Evolutionary conservation across 2,113 vertebrate species (phyloP).

Genomic region (Willisornis vidua): DNA sequence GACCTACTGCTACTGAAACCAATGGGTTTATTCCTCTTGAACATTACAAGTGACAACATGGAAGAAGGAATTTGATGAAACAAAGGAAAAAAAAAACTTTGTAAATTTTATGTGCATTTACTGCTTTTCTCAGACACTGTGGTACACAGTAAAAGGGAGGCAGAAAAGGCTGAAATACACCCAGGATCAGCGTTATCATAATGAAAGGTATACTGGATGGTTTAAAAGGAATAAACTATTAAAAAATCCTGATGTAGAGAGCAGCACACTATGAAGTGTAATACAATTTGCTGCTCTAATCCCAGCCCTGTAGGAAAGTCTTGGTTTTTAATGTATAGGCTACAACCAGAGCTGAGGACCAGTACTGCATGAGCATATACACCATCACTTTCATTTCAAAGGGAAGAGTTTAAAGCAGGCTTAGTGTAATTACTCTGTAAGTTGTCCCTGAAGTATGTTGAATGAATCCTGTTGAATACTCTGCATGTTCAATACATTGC

Average conservation of each 20-base stretch:
- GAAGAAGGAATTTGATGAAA: neutral
- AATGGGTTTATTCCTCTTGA: neutral
- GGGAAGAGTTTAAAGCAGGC: neutral
- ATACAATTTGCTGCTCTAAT: neutral
- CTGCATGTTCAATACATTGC: neutral
- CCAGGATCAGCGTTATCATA: neutral
- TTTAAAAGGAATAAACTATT: neutral
- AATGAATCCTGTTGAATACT: neutral
- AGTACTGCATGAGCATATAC: neutral
- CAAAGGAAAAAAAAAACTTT: neutral
- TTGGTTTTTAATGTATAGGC: neutral
- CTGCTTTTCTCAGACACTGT: neutral
- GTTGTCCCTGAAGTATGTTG: neutral
- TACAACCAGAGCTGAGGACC: rapidly evolving
- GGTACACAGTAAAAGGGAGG: neutral
- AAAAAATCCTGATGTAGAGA: neutral
- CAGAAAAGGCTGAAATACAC: neutral
- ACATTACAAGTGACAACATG: neutral
- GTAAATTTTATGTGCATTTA: neutral
- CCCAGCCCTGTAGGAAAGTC: neutral
- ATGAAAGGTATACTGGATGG: neutral
- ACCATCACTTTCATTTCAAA: neutral
- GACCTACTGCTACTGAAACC: neutral
- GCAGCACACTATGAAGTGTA: neutral
- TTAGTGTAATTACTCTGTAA: neutral